phyloP scores from a whole-genome alignment of 2,888 invertebrate genomes.

The Thera britannica region DNA sequence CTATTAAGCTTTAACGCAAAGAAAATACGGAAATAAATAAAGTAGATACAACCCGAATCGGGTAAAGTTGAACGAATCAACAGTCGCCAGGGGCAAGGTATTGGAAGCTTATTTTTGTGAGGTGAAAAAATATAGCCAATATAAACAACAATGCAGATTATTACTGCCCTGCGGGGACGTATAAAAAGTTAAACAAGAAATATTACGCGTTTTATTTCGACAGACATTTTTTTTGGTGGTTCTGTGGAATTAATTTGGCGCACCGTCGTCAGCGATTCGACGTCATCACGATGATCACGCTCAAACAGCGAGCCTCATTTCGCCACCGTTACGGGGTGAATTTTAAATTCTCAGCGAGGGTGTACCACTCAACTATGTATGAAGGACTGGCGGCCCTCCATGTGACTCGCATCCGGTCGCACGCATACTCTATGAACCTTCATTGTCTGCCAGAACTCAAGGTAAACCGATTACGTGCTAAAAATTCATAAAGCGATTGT shows the following conservation, averaged over 20 bases:
- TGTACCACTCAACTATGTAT: slow-evolving; percentile 78
- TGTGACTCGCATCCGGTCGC: slow-evolving; percentile 68
- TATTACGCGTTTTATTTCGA: slow-evolving; percentile 54
- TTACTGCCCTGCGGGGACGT: slow-evolving; percentile 70
- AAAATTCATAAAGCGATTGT: slow-evolving; percentile 78
- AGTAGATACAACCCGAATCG: slow-evolving; percentile 43
- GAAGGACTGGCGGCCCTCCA: slow-evolving; percentile 67
- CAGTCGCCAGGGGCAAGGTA: slow-evolving; percentile 60
- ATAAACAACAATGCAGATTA: slow-evolving; percentile 77
- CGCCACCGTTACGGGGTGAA: slow-evolving; percentile 73
- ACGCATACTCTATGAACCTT: slow-evolving; percentile 69
- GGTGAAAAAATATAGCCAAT: slow-evolving; percentile 74
- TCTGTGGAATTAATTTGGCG: slow-evolving; percentile 34
- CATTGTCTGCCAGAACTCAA: slow-evolving; percentile 70
- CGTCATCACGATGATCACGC: slow-evolving; percentile 64
- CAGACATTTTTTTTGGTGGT: slow-evolving; percentile 39
- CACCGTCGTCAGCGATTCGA: slow-evolving; percentile 41
- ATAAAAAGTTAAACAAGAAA: slow-evolving; percentile 69
- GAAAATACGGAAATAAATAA: slow-evolving; percentile 33
- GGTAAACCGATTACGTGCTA: slow-evolving; percentile 78
- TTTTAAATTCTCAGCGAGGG: slow-evolving; percentile 73
- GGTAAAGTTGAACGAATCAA: slow-evolving; percentile 65
- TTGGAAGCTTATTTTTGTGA: slow-evolving; percentile 61
- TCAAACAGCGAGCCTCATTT: slow-evolving; percentile 69
- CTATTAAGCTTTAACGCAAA: slow-evolving; percentile 36